Base-by-base conservation (phyloP, 2,888 invertebrate species). In the Theretra japonica region DNA sequence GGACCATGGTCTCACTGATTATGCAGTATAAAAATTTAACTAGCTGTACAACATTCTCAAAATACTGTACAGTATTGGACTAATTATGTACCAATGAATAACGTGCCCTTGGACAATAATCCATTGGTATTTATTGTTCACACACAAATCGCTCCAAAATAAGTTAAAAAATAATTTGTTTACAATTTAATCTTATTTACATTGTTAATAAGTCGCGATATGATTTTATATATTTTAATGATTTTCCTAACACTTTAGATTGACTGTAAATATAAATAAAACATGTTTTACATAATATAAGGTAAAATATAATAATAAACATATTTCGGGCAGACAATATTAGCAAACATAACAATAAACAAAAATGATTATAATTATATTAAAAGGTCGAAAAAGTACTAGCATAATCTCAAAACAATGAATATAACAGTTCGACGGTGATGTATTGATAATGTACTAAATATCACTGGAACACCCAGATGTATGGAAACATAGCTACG, bases 321-420 rank as follows among this genome's bases (percentile, higher is more conserved):
- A 89, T 88, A 89, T 88, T 84, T 88, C 78, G 82, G 85, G 85
- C 84, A 86, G 87, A 88, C 80, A 85, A 89, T 85, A 88, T 85
- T 80, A 87, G 86, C 91, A 94, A 94, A 93, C 92, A 90, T 93
- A 94, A 93, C 93, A 93, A 92, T 83, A 82, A 91, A 92, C 87
- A 90, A 89, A 89, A 86, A 85, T 50, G 53, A 69, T 72, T 59
- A 65, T 33, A 68, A 28, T 60, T 33, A 65, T 41, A 65, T 62
- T 56, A 65, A 25, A 59, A 48, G 69, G 69, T 72, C 53, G 69
- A 59, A 48, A 72, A 69, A 70, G 50, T 70, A 68, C 70, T 84
- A 89, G 85, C 86, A 88, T 91, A 90, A 92, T 91, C 90, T 91
- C 90, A 91, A 87, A 86, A 86, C 77, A 82, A 84, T 79, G 80